phyloP scores from a whole-genome alignment of 2,888 invertebrate species.

The Isotomurus palustris region DNA sequence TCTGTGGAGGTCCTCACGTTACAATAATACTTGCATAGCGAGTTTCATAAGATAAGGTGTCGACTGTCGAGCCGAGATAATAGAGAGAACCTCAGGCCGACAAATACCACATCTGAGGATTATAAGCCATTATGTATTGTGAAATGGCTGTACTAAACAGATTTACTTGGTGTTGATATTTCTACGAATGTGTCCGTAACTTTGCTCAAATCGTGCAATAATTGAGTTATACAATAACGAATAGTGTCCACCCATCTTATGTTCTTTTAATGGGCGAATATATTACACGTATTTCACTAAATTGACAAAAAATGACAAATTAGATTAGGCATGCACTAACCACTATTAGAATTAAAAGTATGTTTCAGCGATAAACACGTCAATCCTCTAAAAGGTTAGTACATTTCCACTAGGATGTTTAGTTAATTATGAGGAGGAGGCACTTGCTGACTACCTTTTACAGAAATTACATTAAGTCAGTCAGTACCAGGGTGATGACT shows the following conservation, averaged over 20 bases:
- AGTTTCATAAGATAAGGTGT: no score
- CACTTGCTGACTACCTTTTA: slow-evolving; percentile 6
- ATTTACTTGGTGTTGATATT: no score
- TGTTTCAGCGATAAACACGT: not conserved
- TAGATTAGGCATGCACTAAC: slow-evolving; percentile 7
- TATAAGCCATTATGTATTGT: no score
- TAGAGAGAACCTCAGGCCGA: no score
- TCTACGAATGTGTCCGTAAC: no score
- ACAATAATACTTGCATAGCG: no score
- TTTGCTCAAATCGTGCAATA: slow-evolving; percentile 36
- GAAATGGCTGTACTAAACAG: no score
- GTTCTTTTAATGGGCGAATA: not conserved
- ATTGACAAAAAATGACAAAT: slow-evolving; percentile 1
- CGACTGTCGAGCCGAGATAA: no score
- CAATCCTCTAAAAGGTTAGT: not conserved
- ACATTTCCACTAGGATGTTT: not conserved
- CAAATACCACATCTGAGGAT: no score
- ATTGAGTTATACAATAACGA: not conserved
- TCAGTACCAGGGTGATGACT: not conserved
- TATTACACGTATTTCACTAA: not conserved
- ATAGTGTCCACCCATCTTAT: not conserved
- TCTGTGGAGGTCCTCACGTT: no score
- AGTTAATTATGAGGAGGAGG: slow-evolving; percentile 3
- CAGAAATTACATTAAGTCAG: slow-evolving; percentile 3
- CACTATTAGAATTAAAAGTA: not conserved